These are phyloP conservation scores for Leptinotarsa texana DNA, from an alignment of 1,140 invertebrate genomes.

Conservation along the genomic window DNA sequence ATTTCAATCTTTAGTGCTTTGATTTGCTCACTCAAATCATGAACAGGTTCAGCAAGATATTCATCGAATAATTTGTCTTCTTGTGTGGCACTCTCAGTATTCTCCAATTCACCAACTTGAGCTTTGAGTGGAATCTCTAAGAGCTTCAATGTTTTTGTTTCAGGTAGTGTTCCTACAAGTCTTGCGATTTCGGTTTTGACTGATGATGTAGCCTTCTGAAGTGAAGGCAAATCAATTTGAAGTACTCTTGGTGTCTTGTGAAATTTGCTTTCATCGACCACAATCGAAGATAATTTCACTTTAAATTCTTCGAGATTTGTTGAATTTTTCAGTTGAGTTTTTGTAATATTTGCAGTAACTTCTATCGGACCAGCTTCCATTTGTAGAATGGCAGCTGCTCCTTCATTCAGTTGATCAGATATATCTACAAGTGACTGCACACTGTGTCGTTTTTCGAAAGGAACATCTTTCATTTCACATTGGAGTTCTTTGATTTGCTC, in stretches of 20 bases:
- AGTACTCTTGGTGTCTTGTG: constrained; percentile 26
- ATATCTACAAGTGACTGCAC: constrained; percentile 29
- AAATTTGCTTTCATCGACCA: constrained; percentile 25
- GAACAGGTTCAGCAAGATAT: constrained; percentile 14
- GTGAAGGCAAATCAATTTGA: constrained; percentile 19
- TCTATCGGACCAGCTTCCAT: neutral
- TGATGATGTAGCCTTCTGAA: constrained; percentile 9
- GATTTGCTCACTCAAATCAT: constrained; percentile 26
- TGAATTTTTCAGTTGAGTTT: neutral
- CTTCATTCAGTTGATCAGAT: constrained; percentile 14
- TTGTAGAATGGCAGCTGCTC: neutral
- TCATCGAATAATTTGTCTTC: neutral
- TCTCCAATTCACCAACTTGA: neutral
- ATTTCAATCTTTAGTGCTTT: constrained; percentile 30
- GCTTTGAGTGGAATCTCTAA: neutral
- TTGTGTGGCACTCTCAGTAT: neutral
- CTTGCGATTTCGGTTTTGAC: constrained; percentile 24
- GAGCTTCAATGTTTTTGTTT: neutral
- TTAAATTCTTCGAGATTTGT: constrained; percentile 18
- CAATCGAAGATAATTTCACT: constrained; percentile 26
- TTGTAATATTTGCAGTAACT: neutral
- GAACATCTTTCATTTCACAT: neutral
- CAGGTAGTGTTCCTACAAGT: neutral
- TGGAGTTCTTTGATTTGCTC: neutral
- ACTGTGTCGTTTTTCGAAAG: constrained; percentile 28